These are phyloP conservation scores for Poeciliopsis retropinna DNA, from an alignment of 2,113 vertebrate species.

Conservation along the genomic window DNA sequence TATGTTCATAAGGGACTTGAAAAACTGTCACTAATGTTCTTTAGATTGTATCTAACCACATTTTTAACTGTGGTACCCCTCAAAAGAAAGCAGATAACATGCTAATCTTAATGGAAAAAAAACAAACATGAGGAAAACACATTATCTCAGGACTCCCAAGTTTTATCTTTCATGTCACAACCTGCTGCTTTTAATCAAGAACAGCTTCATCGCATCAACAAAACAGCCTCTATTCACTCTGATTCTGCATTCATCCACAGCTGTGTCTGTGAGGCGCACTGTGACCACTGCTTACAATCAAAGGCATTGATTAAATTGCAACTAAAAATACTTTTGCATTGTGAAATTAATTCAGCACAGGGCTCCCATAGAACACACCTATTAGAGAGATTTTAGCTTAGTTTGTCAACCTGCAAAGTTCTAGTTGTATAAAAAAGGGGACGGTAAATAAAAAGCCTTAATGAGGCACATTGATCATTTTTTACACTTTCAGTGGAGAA, in stretches of 20 bases:
- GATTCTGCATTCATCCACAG: conserved; percentile 4
- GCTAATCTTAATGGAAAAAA: not conserved
- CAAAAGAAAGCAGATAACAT: not conserved
- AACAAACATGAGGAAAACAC: not conserved
- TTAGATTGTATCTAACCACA: not conserved
- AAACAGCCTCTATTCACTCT: not conserved
- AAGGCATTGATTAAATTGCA: not conserved
- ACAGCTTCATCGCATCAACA: conserved; percentile 13
- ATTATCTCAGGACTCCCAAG: not conserved
- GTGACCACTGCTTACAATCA: conserved; percentile 1
- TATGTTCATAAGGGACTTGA: not conserved
- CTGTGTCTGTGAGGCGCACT: not conserved
- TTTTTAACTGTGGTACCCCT: not conserved
- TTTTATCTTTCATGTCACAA: not conserved
- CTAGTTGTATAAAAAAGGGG: not conserved
- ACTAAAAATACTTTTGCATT: not conserved
- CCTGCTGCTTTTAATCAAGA: conserved; percentile 4
- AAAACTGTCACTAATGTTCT: not conserved
- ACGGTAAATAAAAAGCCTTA: not conserved
- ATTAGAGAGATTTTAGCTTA: not conserved
- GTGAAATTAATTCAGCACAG: not conserved
- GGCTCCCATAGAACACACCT: not conserved
- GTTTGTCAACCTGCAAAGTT: not conserved
- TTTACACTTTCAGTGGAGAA: not conserved
- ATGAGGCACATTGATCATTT: not conserved